phyloP scores from a whole-genome alignment of 2,113 vertebrate species.

The Girardinichthys multiradiatus region DNA sequence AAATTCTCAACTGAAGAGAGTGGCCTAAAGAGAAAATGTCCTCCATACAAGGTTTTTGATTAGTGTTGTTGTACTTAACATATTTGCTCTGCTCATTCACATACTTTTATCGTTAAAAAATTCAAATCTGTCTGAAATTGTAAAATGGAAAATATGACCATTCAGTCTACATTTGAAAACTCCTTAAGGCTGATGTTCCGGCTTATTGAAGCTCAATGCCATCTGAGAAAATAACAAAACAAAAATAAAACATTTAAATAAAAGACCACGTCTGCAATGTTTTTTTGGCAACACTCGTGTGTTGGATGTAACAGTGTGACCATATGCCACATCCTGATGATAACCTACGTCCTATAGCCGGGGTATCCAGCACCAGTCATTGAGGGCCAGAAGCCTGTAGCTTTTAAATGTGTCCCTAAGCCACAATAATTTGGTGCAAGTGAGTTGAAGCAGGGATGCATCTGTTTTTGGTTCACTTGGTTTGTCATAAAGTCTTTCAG shows the following conservation, averaged over 20 bases:
- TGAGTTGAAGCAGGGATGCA: background rate
- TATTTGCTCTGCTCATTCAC: too few relatives aligned
- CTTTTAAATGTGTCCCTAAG: too few relatives aligned
- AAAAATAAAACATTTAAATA: background rate
- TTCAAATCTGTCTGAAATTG: background rate
- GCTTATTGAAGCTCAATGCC: background rate
- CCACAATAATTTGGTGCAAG: too few relatives aligned
- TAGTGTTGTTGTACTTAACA: background rate
- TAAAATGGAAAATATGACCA: background rate
- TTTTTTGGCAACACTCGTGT: background rate
- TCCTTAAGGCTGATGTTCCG: too few relatives aligned
- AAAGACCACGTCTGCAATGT: background rate
- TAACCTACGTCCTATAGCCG: too few relatives aligned
- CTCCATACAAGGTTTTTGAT: background rate
- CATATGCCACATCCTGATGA: too few relatives aligned
- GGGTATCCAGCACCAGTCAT: too few relatives aligned
- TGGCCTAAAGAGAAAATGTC: background rate
- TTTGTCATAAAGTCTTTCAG: background rate
- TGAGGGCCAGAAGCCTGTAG: too few relatives aligned
- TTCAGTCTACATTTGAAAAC: background rate
- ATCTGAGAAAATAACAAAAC: background rate
- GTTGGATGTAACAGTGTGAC: background rate
- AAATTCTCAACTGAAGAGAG: background rate
- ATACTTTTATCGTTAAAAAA: background rate
- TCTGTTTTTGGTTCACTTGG: background rate